Evolutionary conservation across 2,113 vertebrate species (phyloP).

Genomic region (Geococcyx californianus): DNA sequence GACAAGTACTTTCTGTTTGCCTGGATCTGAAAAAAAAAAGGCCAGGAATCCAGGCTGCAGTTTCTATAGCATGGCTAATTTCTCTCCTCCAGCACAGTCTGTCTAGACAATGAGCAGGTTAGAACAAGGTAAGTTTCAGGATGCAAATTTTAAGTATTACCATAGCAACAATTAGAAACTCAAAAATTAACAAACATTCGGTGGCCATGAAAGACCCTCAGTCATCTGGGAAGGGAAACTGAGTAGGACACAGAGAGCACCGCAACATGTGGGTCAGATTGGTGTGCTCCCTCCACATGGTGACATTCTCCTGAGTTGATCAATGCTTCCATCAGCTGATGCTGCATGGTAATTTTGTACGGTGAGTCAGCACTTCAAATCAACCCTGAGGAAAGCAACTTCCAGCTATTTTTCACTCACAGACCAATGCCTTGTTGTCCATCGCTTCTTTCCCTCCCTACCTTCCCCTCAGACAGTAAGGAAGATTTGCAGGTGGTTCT

Average conservation of each 20-base stretch:
- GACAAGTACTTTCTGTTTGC: slow-evolving; percentile 34
- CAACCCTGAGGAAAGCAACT: not conserved
- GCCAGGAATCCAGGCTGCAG: slow-evolving; percentile 30
- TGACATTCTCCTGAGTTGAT: not conserved
- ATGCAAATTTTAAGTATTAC: slow-evolving; percentile 59
- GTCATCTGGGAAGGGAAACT: not conserved
- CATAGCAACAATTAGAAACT: slow-evolving; percentile 53
- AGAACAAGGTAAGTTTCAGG: slow-evolving; percentile 47
- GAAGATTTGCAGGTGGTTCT: not conserved
- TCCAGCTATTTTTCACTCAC: not conserved
- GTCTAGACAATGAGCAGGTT: slow-evolving; percentile 58
- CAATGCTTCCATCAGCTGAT: rapidly evolving
- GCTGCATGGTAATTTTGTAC: rapidly evolving
- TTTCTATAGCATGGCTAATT: slow-evolving; percentile 3
- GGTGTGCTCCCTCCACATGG: rapidly evolving
- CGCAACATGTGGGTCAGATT: not conserved
- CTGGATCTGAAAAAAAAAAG: slow-evolving; percentile 31
- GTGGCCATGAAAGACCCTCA: slow-evolving; percentile 9
- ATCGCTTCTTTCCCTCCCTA: not conserved
- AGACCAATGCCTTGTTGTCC: rapidly evolving
- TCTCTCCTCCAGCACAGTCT: not conserved
- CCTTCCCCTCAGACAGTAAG: rapidly evolving
- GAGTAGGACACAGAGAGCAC: not conserved
- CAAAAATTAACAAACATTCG: slow-evolving; percentile 31
- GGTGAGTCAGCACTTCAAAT: rapidly evolving